Percentiles rank a stretch among this genome's conserved stretches.
These are phyloP conservation scores for Drosophila parvula DNA, from an alignment of 1,140 invertebrate species.

Conservation along the genomic window DNA sequence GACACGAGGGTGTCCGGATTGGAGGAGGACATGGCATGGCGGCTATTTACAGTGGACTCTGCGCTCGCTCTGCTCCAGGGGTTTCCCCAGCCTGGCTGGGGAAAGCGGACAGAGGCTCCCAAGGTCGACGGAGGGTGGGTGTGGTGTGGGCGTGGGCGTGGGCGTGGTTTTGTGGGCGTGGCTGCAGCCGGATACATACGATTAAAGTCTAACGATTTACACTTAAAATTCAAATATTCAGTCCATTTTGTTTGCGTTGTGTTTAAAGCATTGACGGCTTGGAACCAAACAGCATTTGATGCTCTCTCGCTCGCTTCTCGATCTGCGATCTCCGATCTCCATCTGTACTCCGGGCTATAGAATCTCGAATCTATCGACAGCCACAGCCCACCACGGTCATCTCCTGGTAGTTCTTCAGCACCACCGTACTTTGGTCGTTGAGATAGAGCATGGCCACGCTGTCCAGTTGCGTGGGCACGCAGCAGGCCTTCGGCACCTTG, in stretches of 20 bases:
- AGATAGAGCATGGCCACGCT: conserved; percentile 97
- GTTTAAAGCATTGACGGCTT: conserved; percentile 84
- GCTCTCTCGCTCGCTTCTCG: conserved; percentile 63
- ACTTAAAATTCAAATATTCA: conserved; percentile 84
- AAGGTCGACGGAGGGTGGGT: conserved; percentile 11
- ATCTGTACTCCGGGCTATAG: conserved; percentile 11
- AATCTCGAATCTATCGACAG: conserved; percentile 88
- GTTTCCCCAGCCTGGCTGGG: conserved; percentile 74
- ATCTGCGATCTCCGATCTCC: conserved; percentile 22
- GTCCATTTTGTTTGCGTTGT: conserved; percentile 84
- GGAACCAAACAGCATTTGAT: conserved; percentile 83
- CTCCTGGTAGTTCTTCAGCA: conserved; percentile 98
- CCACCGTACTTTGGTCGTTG: conserved; percentile 96
- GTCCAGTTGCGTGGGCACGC: conserved; percentile 95
- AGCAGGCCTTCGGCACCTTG: conserved; percentile 95
- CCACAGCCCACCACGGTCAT: conserved; percentile 97
- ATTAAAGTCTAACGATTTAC: conserved; percentile 83
- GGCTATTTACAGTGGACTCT: conserved; percentile 71
- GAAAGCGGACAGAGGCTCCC: conserved; percentile 52
- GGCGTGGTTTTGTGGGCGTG: conserved; percentile 45
- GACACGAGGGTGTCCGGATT: conserved; percentile 4
- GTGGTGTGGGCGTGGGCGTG: conserved; percentile 9
- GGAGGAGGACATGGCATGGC: conserved; percentile 20
- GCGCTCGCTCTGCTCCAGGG: conserved; percentile 55
- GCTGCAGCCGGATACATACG: conserved; percentile 68